These are phyloP conservation scores for Bergia puertoricense DNA, from an alignment of 92 coral and sea anemone species.

Conservation along the genomic window DNA sequence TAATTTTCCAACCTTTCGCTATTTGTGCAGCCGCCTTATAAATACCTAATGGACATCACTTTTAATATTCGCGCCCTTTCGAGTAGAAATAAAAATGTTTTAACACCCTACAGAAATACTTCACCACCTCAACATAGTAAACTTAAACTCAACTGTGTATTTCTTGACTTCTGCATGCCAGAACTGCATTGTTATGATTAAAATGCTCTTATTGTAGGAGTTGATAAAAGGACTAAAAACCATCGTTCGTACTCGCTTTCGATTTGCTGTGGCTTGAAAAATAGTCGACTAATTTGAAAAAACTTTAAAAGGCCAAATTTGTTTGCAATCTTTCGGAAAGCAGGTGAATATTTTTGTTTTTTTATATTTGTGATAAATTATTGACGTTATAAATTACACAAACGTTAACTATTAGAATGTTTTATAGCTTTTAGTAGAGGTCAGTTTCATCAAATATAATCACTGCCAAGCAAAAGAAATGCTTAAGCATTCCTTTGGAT, in stretches of 20 bases:
- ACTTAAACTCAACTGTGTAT: neutral
- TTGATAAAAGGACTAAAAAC: neutral
- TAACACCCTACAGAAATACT: conserved; percentile 5
- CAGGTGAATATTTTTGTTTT: conserved; percentile 21
- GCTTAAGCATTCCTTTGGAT: neutral
- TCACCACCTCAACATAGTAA: neutral
- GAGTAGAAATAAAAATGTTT: conserved; percentile 9
- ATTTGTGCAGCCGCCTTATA: conserved; percentile 22
- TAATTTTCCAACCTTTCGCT: conserved; percentile 29
- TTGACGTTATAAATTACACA: conserved; percentile 3
- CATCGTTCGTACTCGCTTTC: neutral
- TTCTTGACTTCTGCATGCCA: neutral
- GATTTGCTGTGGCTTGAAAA: conserved; percentile 11
- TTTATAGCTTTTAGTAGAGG: neutral
- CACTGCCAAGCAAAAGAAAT: neutral
- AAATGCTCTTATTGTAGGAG: neutral
- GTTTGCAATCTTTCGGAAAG: neutral
- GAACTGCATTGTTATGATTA: neutral
- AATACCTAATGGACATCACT: conserved; percentile 30
- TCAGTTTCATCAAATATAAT: neutral
- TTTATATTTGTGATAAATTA: conserved; percentile 9
- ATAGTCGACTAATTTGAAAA: conserved; percentile 1
- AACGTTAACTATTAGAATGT: neutral
- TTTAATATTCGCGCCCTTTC: neutral
- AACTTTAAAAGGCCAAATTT: conserved; percentile 23